Evolutionary conservation across 2,888 invertebrate species (phyloP).

Genomic region (Tiphia femorata): DNA sequence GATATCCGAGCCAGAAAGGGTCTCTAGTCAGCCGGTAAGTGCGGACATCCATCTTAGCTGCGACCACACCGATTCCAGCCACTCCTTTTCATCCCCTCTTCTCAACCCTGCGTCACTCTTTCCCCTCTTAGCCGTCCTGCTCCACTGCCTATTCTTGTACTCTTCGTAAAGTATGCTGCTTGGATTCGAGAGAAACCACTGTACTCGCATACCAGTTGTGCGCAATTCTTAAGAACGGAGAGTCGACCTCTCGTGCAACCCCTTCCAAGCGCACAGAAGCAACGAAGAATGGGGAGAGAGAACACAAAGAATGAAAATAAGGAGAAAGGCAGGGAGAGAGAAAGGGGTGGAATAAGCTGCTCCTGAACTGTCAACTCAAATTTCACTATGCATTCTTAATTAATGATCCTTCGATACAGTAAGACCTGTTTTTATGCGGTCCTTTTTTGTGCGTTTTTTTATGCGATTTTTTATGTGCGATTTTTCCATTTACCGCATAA

Average conservation of each 20-base stretch:
- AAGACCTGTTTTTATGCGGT: no score
- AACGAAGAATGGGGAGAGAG: not conserved
- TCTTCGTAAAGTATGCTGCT: not conserved
- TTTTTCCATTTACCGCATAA: no score
- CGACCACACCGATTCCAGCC: slow-evolving; percentile 29
- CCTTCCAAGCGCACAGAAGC: no score
- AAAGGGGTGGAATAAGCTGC: no score
- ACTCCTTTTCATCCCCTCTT: not conserved
- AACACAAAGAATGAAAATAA: not conserved
- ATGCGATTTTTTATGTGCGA: no score
- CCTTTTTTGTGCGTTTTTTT: no score
- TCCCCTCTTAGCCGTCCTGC: not conserved
- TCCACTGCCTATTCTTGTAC: not conserved
- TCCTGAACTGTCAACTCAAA: no score
- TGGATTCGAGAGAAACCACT: slow-evolving; percentile 8
- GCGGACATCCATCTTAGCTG: slow-evolving; percentile 45
- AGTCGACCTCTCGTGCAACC: slow-evolving; percentile 8
- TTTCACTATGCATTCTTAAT: no score
- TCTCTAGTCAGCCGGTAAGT: slow-evolving; percentile 48
- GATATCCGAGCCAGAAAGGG: slow-evolving; percentile 24
- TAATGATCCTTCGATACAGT: no score
- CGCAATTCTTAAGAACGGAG: slow-evolving; percentile 12
- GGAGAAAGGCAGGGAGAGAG: not conserved
- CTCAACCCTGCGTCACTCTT: not conserved
- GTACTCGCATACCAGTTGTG: slow-evolving; percentile 27